Conservation (phyloP, 2,797 vertebrate species). For the Alosa sapidissima region DNA sequence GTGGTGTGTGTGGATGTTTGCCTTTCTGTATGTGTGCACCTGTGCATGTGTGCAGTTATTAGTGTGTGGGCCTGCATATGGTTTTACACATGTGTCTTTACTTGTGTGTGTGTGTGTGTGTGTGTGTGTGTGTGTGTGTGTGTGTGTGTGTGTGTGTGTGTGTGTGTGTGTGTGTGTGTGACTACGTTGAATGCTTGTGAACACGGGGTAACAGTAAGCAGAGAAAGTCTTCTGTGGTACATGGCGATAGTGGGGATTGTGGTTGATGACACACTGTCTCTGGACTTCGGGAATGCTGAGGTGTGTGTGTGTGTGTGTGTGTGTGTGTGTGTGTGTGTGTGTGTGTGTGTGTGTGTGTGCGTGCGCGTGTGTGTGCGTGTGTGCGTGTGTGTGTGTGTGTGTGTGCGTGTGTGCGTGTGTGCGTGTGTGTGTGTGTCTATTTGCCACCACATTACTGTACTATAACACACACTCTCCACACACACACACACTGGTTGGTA, state of each 20-base stretch:
- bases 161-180: neutral
- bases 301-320: constrained; percentile 9
- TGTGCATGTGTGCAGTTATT: neutral
- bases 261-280: constrained; percentile 21
- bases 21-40: neutral
- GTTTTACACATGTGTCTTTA: neutral
- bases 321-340: neutral
- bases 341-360: neutral
- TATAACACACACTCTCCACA: neutral
- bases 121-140: neutral
- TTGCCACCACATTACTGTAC: neutral
- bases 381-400: neutral
- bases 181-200: neutral
- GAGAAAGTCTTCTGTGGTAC: neutral
- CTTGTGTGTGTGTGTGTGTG: neutral
- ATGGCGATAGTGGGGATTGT: neutral
- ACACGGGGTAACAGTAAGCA: constrained; percentile 15
- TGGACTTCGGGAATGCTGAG: neutral
- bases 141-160: neutral
- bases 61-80: neutral
- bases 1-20: neutral
- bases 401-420: neutral
- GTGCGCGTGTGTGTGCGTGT: neutral
- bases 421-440: neutral
- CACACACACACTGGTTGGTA: constrained; percentile 31